Evolutionary conservation across 2,113 vertebrate genomes (phyloP).

Genomic region (Podarcis muralis): DNA sequence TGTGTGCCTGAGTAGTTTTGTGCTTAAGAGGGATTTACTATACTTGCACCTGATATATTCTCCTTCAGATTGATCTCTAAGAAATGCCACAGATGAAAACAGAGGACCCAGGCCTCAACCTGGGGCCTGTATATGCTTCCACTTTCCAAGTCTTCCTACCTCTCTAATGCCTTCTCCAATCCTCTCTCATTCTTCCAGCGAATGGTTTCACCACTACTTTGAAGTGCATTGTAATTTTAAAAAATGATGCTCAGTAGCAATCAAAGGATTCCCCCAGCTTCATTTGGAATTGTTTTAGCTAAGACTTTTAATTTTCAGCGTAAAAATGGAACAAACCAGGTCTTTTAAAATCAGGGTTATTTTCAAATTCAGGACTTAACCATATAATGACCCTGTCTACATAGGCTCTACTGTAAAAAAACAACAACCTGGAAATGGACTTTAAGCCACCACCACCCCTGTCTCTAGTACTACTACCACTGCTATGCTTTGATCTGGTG

Average conservation of each 20-base stretch:
- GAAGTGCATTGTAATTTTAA: too few relatives aligned
- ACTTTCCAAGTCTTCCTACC: background rate
- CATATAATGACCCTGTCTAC: background rate
- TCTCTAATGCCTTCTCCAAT: background rate
- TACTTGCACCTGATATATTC: background rate
- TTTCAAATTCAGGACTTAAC: background rate
- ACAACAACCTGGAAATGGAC: too few relatives aligned
- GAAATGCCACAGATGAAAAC: background rate
- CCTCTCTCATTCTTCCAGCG: too few relatives aligned
- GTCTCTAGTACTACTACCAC: too few relatives aligned
- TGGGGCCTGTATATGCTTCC: background rate
- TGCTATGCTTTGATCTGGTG: background rate
- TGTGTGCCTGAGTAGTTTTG: conserved; percentile 1
- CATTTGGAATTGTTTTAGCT: too few relatives aligned
- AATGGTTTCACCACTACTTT: background rate
- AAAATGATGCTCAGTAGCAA: too few relatives aligned
- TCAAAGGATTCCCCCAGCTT: too few relatives aligned
- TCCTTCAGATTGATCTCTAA: background rate
- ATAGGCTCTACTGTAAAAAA: background rate
- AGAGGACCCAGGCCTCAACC: background rate
- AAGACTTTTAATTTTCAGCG: background rate
- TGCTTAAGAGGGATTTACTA: background rate
- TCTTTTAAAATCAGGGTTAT: background rate
- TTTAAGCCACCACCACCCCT: too few relatives aligned
- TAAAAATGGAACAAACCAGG: background rate